Evolutionary conservation across 2,888 invertebrate genomes (phyloP), one percentile per base, ranked within the genome.

Genomic region (Meiosimyza platycephala): DNA sequence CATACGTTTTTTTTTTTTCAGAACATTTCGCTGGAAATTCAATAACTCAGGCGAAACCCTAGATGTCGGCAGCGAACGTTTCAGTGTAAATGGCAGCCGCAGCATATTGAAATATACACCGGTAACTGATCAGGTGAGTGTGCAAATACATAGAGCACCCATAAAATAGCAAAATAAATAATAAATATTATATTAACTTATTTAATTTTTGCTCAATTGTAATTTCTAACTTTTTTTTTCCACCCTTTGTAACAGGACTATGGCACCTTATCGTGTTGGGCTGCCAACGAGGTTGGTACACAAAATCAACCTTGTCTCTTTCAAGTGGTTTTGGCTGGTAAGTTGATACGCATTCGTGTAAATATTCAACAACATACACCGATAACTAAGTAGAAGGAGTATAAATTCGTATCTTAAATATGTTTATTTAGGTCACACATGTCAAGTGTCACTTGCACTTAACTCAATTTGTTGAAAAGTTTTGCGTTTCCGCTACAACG

Each of bases 11-110:
- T 55, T 13, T 72, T 3, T 11, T 76, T 78, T 6, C 78, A 93
- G 94, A 80, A 92, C 92, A 84, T 97, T 96, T 89, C 93, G 94
- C 80, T 96, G 96, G 96, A 95, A 96, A 89, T 96, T 96, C 89
- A 96, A 96, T 90, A 95, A 95, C 89, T 95, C 95, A 13, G 95
- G 96, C 5, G 95, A 95, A 88, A 95, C 94, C 65, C 88, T 94
- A 77, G 95, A 95, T 88, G 93, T 95, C 73, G 92, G 93, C 66
- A 91, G 93, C 62, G 94, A 93, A 85, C 88, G 93, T 75, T 94
- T 92, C 88, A 91, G 93, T 80, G 92, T 92, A 78, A 94, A 94
- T 86, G 95, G 95, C 78, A 93, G 93, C 79, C 90, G 92, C 75
- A 92, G 92, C 82, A 90, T 92, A 75, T 89, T 93, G 78, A 90